Percentiles rank a stretch among this genome's conserved stretches.
phyloP scores from a whole-genome alignment of 2,888 invertebrate species.

The Siphonodentalium dalli region DNA sequence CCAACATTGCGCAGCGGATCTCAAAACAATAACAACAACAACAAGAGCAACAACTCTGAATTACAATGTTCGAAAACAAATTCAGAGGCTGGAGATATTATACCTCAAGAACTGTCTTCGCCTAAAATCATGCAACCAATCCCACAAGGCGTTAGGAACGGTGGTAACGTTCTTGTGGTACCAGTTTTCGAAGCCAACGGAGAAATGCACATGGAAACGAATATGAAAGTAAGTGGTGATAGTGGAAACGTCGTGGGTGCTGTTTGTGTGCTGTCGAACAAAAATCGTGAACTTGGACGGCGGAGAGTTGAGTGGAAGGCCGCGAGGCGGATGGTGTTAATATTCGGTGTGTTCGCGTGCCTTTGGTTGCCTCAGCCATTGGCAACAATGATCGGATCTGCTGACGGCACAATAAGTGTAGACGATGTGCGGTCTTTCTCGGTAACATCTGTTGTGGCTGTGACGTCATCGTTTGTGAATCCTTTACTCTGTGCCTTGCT shows the following conservation, averaged over 20 bases:
- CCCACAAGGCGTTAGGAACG: neutral
- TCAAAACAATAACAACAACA: too few relatives aligned
- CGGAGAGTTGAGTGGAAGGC: conserved; percentile 47
- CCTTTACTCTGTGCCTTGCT: conserved; percentile 33
- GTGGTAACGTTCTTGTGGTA: conserved; percentile 12
- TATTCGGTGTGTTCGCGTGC: conserved; percentile 29
- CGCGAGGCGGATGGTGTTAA: conserved; percentile 42
- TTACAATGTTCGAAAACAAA: too few relatives aligned
- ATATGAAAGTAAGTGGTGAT: conserved; percentile 6
- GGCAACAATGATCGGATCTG: conserved; percentile 16
- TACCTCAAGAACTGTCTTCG: too few relatives aligned
- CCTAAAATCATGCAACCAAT: too few relatives aligned
- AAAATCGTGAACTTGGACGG: conserved; percentile 42
- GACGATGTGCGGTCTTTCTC: conserved; percentile 20
- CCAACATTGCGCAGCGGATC: too few relatives aligned
- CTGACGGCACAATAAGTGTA: conserved; percentile 10
- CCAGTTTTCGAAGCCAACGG: conserved; percentile 45
- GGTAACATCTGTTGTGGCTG: conserved; percentile 21
- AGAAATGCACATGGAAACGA: conserved; percentile 25
- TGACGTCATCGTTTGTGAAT: conserved; percentile 30
- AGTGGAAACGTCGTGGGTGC: conserved; percentile 38
- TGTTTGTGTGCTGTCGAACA: conserved; percentile 47
- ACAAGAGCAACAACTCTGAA: too few relatives aligned
- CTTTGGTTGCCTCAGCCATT: conserved; percentile 34
- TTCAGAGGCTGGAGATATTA: too few relatives aligned